phyloP scores from a whole-genome alignment of 2,888 invertebrate species.

The Halocaridina rubra region DNA sequence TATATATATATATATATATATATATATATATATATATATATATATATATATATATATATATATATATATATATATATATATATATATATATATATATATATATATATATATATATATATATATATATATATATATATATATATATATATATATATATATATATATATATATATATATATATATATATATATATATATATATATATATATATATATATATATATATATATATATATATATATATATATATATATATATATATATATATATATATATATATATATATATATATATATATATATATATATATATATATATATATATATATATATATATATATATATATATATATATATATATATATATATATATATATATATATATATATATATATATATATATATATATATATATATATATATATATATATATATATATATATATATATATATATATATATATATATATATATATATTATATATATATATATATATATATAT shows the following conservation, averaged over 20 bases:
- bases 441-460: slow-evolving; percentile 6
- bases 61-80: background rate
- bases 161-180: background rate
- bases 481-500: slow-evolving; percentile 16
- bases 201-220: background rate
- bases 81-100: background rate
- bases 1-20: slow-evolving; percentile 13
- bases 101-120: background rate
- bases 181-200: background rate
- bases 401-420: slow-evolving; percentile 9
- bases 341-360: slow-evolving; percentile 13
- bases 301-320: slow-evolving; percentile 16
- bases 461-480: slow-evolving; percentile 14
- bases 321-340: slow-evolving; percentile 19
- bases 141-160: background rate
- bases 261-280: background rate
- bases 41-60: background rate
- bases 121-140: background rate
- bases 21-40: background rate
- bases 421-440: slow-evolving; percentile 16
- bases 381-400: slow-evolving; percentile 18
- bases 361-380: background rate
- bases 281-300: slow-evolving; percentile 5
- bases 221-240: background rate
- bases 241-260: background rate